These are phyloP conservation scores for Biston stratarius DNA, from an alignment of 2,888 invertebrate species.

Conservation along the genomic window DNA sequence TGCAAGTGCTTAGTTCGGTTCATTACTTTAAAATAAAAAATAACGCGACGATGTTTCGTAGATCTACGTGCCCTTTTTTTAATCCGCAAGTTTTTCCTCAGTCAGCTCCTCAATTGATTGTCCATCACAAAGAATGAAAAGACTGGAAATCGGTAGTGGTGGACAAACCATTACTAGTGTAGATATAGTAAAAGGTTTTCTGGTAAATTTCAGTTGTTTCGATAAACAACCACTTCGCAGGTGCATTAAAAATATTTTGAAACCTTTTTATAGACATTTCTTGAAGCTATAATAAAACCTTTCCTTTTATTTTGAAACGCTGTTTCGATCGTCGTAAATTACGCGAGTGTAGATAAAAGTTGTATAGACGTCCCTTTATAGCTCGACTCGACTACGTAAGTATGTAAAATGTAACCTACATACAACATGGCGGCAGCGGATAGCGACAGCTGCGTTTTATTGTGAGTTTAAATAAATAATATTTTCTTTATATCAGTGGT, in stretches of 20 bases:
- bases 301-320: conserved; percentile 52
- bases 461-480: conserved; percentile 83
- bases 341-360: conserved; percentile 63
- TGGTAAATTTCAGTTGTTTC: background rate
- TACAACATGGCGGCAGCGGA: conserved; percentile 63
- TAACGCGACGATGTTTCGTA: too few relatives aligned
- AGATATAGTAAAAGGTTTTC: background rate
- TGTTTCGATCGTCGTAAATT: conserved; percentile 58
- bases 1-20: too few relatives aligned
- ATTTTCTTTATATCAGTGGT: conserved; percentile 85
- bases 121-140: too few relatives aligned
- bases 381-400: conserved; percentile 28
- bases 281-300: conserved; percentile 46
- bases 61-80: too few relatives aligned
- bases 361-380: conserved; percentile 56
- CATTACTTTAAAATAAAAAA: too few relatives aligned
- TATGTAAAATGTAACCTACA: conserved; percentile 55
- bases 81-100: too few relatives aligned
- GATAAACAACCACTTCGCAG: conserved; percentile 15
- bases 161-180: too few relatives aligned
- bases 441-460: conserved; percentile 76
- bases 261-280: conserved; percentile 28
- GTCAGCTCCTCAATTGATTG: too few relatives aligned
- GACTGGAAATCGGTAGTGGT: too few relatives aligned
- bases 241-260: conserved; percentile 33